Base-by-base conservation (phyloP, 37 sponge, comb jelly and placozoan species). In the Ianthella basta region DNA sequence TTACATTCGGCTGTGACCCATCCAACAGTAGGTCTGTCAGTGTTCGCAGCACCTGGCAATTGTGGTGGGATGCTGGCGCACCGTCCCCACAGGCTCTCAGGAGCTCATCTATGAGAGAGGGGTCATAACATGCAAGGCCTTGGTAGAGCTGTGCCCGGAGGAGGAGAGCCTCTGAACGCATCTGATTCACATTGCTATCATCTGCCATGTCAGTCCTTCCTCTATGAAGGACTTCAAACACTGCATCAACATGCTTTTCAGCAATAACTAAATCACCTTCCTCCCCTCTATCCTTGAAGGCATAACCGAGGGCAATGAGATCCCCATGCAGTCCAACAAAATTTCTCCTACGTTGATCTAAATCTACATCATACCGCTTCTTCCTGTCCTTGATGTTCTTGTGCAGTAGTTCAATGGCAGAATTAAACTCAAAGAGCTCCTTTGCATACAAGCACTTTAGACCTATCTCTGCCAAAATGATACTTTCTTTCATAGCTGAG, bases 121-220 rank as follows among this genome's bases (percentile, higher is more conserved):
- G 18, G 1, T 30, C 33, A 69, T 69, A 35, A 3, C 70, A 6
- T 4, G 1, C 35, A 13, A 34, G 70, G 35, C 27, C 70, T 30
- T 69, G 70, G 34, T 69, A 30, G 1, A 69, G 18, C 34, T 69
- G 70, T 32, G 70, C 70, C 4, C 35, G 70, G 34, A 69, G 70
- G 34, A 32, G 34, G 1, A 69, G 18, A 2, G 33, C 29, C 1
- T n/a, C 34, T 18, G 70, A 32, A 16, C 29, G 34, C 18, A 16
- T 34, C 8, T 30, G 33, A 16, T 29, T 6, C 34, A 14, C 1
- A 13, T 69, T 15, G 1, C 1, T 33, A 2, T 1, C 4, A 32
- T 15, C 12, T 1, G 8, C 1, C 1, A 30, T 4, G 1, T 29
- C 34, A 32, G 29, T 12, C 27, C 27, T 25, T 33, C 33, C 12